Conservation (phyloP, 2,113 vertebrate species). For the Leptocoma aspasia region DNA sequence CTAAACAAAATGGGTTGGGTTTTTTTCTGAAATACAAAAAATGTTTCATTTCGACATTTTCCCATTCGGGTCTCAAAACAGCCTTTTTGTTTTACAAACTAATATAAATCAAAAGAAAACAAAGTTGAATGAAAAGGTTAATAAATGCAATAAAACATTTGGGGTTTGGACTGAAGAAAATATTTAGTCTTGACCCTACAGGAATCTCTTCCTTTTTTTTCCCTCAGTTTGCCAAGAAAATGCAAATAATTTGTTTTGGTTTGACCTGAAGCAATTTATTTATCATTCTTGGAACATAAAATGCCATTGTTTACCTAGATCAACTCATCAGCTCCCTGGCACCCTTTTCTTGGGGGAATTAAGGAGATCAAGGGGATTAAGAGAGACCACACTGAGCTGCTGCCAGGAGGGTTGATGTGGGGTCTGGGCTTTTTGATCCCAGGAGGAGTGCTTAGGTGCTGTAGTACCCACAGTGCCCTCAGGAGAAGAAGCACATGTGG, state of each 20-base stretch:
- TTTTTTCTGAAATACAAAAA: conserved; percentile 28
- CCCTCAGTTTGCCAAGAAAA: background rate
- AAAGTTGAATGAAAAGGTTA: conserved; percentile 37
- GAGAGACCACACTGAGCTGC: background rate
- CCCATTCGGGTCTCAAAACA: background rate
- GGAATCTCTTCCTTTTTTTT: background rate
- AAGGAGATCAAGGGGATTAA: conserved; percentile 22
- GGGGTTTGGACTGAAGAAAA: conserved; percentile 1
- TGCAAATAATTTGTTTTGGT: conserved; percentile 20
- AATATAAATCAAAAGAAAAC: conserved; percentile 30
- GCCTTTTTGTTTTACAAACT: background rate
- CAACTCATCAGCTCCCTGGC: background rate
- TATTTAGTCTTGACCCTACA: background rate
- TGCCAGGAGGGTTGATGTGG: background rate
- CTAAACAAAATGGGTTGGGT: conserved; percentile 16
- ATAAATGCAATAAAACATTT: background rate
- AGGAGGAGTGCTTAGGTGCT: background rate
- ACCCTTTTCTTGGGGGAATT: background rate
- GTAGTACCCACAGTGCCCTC: background rate
- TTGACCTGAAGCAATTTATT: conserved; percentile 33
- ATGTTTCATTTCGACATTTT: conserved; percentile 25
- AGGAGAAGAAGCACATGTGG: background rate
- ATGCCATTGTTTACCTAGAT: background rate
- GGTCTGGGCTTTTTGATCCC: background rate
- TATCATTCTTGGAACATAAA: conserved; percentile 23